Percentiles rank a stretch among this genome's conserved stretches.
phyloP scores from a whole-genome alignment of 2,888 invertebrate genomes.

The Dryococelus australis region DNA sequence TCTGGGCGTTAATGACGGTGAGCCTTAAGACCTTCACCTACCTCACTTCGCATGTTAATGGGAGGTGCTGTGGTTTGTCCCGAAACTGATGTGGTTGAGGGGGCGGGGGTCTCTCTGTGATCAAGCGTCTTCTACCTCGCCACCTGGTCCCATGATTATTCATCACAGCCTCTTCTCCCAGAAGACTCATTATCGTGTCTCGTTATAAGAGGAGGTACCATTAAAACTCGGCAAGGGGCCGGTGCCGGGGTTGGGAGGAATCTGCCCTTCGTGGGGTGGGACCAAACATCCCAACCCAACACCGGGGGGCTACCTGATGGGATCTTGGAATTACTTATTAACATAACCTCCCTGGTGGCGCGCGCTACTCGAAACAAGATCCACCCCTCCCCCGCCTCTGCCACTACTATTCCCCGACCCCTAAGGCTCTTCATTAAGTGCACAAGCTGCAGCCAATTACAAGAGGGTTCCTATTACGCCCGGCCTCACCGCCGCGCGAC shows the following conservation, averaged over 20 bases:
- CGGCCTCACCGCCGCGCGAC: not conserved
- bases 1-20: not conserved
- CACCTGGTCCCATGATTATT: not conserved
- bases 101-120: not conserved
- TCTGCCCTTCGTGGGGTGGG: no score
- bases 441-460: not conserved
- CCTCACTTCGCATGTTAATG: not conserved
- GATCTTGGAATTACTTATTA: conserved; percentile 4
- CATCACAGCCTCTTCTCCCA: not conserved
- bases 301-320: not conserved
- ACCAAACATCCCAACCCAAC: not conserved
- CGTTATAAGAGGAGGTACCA: not conserved
- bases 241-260: no score
- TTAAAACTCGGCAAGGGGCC: no score
- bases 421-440: not conserved
- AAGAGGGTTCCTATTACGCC: not conserved
- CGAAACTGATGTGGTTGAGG: not conserved
- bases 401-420: no score
- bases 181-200: not conserved
- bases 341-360: not conserved
- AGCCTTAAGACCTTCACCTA: not conserved
- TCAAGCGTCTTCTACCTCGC: not conserved
- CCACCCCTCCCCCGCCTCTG: not conserved
- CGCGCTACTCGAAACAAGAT: not conserved
- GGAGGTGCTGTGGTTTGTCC: not conserved